Evolutionary conservation across 1,140 invertebrate genomes (phyloP).

Genomic region (Drosophila trapezifrons): DNA sequence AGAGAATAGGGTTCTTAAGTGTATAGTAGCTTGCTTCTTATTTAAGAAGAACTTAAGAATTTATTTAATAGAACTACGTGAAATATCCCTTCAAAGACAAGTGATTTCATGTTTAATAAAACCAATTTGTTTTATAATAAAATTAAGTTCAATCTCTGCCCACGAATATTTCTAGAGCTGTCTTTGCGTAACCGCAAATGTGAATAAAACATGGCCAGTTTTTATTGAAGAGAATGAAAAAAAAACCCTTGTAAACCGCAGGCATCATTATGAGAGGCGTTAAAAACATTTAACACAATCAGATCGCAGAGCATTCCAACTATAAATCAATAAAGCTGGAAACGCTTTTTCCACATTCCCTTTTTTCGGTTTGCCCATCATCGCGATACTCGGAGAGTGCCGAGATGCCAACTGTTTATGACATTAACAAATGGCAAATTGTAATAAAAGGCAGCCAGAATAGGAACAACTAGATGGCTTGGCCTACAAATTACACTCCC

Average conservation of each 20-base stretch:
- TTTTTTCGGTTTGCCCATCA: conserved; percentile 3
- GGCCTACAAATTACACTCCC: conserved; percentile 40
- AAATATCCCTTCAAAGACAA: not conserved
- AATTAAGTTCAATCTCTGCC: not conserved
- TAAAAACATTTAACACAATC: conserved; percentile 58
- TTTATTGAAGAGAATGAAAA: conserved; percentile 9
- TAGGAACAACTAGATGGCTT: conserved; percentile 18
- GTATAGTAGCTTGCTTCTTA: not conserved
- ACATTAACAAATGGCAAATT: conserved; percentile 73
- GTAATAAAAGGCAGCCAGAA: conserved; percentile 58
- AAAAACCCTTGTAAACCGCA: conserved; percentile 43
- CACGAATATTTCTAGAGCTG: not conserved
- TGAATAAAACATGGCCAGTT: conserved; percentile 13
- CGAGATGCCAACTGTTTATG: conserved; percentile 50
- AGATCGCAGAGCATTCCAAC: conserved; percentile 45
- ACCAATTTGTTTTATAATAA: not conserved
- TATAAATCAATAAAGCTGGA: conserved; percentile 64
- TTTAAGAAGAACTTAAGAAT: not conserved
- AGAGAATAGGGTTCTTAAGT: too few species aligned
- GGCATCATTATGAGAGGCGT: conserved; percentile 50
- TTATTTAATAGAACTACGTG: not conserved
- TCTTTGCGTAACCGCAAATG: conserved; percentile 13
- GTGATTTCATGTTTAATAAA: not conserved
- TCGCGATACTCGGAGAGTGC: not conserved
- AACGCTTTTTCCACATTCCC: conserved; percentile 41